Evolutionary conservation across 2,888 invertebrate species (phyloP).

Genomic region (Lomographa bimaculata): DNA sequence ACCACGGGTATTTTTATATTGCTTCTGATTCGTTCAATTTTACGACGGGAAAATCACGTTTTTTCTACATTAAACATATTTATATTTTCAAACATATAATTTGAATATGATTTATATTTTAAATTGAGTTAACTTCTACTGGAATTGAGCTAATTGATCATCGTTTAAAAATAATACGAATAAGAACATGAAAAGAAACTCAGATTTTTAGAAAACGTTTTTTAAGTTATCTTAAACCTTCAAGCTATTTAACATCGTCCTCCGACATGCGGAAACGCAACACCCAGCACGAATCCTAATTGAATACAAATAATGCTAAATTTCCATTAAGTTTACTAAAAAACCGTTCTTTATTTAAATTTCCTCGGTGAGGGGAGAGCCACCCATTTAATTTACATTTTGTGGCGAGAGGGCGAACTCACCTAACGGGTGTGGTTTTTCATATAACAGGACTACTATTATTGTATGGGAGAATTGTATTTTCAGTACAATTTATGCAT

Average conservation of each 20-base stretch:
- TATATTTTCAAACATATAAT: too few relatives aligned
- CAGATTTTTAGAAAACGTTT: too few relatives aligned
- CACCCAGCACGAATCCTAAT: constrained; percentile 15
- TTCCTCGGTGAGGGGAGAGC: constrained; percentile 29
- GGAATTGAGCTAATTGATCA: too few relatives aligned
- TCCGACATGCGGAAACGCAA: constrained; percentile 4
- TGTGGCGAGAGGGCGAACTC: constrained; percentile 35
- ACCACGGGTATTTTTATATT: too few relatives aligned
- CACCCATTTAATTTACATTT: constrained; percentile 45
- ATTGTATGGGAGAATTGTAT: constrained; percentile 7
- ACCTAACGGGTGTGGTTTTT: constrained; percentile 33
- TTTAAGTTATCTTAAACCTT: too few relatives aligned
- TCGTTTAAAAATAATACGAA: too few relatives aligned
- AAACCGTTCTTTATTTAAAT: constrained; percentile 26
- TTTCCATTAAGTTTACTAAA: constrained; percentile 25
- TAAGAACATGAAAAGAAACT: too few relatives aligned
- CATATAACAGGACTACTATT: constrained; percentile 15
- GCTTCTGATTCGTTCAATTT: too few relatives aligned
- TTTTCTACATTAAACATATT: too few relatives aligned
- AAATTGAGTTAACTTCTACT: too few relatives aligned
- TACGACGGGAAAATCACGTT: too few relatives aligned
- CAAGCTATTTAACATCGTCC: not conserved
- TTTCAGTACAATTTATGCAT: not conserved
- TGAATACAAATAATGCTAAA: constrained; percentile 28
- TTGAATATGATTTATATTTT: too few relatives aligned